These are phyloP conservation scores for Hofmannophila pseudospretella DNA, from an alignment of 2,888 invertebrate genomes.

Conservation along the genomic window DNA sequence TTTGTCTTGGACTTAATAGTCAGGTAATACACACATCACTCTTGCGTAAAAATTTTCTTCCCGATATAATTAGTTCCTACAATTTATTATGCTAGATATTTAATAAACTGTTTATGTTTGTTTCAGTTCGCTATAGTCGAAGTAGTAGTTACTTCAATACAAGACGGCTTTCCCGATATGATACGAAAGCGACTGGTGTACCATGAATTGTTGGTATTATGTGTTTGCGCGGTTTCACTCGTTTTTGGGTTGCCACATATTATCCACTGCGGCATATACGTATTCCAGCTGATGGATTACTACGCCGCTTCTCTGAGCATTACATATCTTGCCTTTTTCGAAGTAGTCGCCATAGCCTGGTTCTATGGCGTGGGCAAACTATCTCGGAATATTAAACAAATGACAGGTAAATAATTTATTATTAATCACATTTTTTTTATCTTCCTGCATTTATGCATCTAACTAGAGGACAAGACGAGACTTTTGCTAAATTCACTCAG, in stretches of 20 bases:
- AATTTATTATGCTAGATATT: too few relatives aligned
- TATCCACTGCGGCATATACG: slow-evolving; percentile 93
- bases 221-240: slow-evolving; percentile 90
- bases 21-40: slow-evolving; percentile 75
- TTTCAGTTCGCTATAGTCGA: slow-evolving; percentile 95
- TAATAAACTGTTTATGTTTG: slow-evolving; percentile 6
- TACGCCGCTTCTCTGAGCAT: slow-evolving; percentile 96
- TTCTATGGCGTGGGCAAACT: slow-evolving; percentile 91
- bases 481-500: too few relatives aligned
- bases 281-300: slow-evolving; percentile 94
- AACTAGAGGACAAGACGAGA: too few relatives aligned
- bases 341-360: slow-evolving; percentile 94
- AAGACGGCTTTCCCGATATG: slow-evolving; percentile 94
- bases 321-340: slow-evolving; percentile 95
- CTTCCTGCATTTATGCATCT: not conserved
- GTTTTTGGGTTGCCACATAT: slow-evolving; percentile 92
- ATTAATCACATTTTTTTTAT: not conserved
- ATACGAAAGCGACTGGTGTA: slow-evolving; percentile 89
- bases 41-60: too few relatives aligned
- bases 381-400: slow-evolving; percentile 90
- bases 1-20: slow-evolving; percentile 92
- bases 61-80: too few relatives aligned
- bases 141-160: slow-evolving; percentile 94
- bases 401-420: slow-evolving; percentile 82
- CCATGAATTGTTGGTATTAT: slow-evolving; percentile 90